A percentile compares a stretch with the other conserved stretches of the same genome.
Conservation (phyloP, 2,797 vertebrate species). For the Bradypus variegatus region DNA sequence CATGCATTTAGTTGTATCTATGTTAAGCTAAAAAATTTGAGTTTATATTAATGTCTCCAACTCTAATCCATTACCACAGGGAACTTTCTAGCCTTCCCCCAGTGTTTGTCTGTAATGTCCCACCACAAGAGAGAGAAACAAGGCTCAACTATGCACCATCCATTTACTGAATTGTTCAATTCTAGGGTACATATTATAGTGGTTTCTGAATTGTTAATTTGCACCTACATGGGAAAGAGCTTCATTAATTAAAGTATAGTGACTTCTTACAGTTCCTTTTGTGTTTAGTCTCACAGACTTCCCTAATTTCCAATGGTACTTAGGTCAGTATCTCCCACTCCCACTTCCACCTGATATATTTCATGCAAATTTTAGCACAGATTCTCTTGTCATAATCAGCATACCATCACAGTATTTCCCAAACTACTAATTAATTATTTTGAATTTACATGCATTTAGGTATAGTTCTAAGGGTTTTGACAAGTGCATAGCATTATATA, state of each 20-base stretch:
- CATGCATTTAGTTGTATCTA: not conserved
- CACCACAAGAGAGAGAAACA: not conserved
- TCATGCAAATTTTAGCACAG: not conserved
- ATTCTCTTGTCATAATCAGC: not conserved
- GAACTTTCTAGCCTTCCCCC: not conserved
- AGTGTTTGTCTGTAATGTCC: not conserved
- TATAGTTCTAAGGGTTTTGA: not conserved
- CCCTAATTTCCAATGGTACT: not conserved
- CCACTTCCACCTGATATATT: not conserved
- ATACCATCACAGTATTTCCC: not conserved
- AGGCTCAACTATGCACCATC: not conserved
- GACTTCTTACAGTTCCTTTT: not conserved
- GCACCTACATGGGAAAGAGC: not conserved
- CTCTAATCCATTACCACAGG: not conserved
- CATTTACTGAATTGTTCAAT: not conserved
- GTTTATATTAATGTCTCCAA: not conserved
- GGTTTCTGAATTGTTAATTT: not conserved
- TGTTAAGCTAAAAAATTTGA: not conserved
- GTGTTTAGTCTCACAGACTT: not conserved
- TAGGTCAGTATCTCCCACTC: not conserved
- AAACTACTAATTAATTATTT: not conserved
- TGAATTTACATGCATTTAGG: not conserved
- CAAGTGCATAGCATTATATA: not conserved
- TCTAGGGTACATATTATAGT: no score
- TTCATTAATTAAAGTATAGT: not conserved